Evolutionary conservation across 35 echinoderm and acorn worm species (phyloP), one percentile per base, ranked within the genome.

Genomic region (Strongylocentrotus purpuratus): DNA sequence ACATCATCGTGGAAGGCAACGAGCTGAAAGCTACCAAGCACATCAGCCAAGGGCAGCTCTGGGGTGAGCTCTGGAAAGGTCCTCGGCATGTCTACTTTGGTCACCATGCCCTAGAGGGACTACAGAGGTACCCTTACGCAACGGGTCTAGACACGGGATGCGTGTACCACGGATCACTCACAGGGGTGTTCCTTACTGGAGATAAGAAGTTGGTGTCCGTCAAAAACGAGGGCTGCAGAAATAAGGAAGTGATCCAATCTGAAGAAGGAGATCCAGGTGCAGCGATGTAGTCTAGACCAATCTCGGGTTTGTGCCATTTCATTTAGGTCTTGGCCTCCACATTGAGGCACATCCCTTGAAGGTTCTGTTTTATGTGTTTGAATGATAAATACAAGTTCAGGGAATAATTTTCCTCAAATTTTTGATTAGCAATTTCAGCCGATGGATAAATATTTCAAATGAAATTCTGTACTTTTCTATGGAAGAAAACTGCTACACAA

Each of bases 81-180:
- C 95, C 93, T 33, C 90, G 95, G 31, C 97, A 97, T 60, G 94
- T 97, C 25, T 97, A 97, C 59, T 97, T 96, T 93, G 97, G 97
- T 25, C 97, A 97, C 48, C 93, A 97, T 95, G 95, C 97, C 1
- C 31, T 87, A 3, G 46, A 95, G 88, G 85, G 95, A 86, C 55
- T 97, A 3, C 95, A 96, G 46, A 46, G 35, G 35, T 87, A 88
- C 45, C n/a, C 86, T 17, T 95, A 86, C 78, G 97, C 97, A n/a
- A 97, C 97, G 10, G 97, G 97, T 33, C 94, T 97, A 48, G 97
- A 97, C 45, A 97, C 95, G 1, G 95, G 97, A 1, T 97, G 97
- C 60, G 97, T 97, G 6, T 97, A 97, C 87, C 94, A 94, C 10
- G 46, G 78, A 47, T 31, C 58, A 32, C 88, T 97, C 6, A 97